Conservation (phyloP, 2,113 vertebrate genomes). For the Calyptommatus sinebrachiatus region DNA sequence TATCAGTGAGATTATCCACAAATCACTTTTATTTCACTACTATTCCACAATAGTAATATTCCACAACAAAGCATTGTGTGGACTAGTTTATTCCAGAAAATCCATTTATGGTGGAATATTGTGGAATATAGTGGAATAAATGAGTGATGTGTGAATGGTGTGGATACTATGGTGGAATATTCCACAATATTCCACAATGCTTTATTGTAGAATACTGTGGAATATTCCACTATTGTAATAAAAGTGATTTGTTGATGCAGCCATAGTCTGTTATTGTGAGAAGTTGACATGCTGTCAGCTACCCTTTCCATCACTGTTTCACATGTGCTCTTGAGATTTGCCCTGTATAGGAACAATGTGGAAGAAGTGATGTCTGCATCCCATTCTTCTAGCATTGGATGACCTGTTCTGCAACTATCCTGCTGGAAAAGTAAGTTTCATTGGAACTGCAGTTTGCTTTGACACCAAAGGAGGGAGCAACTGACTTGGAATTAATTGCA, state of each 20-base stretch:
- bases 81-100: too few relatives aligned
- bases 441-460: fast-evolving
- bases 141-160: too few relatives aligned
- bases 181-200: too few relatives aligned
- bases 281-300: background rate
- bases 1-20: too few relatives aligned
- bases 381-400: background rate
- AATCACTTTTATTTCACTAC: too few relatives aligned
- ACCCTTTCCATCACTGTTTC: background rate
- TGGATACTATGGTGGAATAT: too few relatives aligned
- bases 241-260: background rate
- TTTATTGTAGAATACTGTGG: too few relatives aligned
- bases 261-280: background rate
- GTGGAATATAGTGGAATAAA: too few relatives aligned
- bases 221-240: too few relatives aligned
- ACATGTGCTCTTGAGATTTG: background rate
- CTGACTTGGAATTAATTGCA: slow-evolving; percentile 3
- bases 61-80: too few relatives aligned
- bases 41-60: too few relatives aligned
- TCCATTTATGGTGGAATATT: too few relatives aligned
- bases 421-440: background rate
- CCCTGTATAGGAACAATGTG: background rate
- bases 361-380: background rate
- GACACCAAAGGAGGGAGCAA: background rate
- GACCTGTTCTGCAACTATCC: background rate